Evolutionary conservation across 2,888 invertebrate species (phyloP), one percentile per base, ranked within the genome.

Genomic region (Arctia plantaginis): DNA sequence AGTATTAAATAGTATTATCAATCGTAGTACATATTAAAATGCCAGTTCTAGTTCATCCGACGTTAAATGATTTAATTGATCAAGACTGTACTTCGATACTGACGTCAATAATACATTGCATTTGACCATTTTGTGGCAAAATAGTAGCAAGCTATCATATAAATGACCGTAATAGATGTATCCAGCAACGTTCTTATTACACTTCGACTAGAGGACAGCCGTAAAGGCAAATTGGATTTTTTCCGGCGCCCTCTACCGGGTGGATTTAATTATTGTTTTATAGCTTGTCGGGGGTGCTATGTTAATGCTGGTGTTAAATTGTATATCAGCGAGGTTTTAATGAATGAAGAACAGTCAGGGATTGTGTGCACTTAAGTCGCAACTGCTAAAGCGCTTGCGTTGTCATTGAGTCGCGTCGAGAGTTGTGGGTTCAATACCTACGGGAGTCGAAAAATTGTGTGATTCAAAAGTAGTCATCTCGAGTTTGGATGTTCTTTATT

Each of bases 211-310:
- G 86, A 84, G 88, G 86, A 85, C 85, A 86, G 90, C 87, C 90
- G 92, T 95, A 93, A 94, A 92, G 89, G 90, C 83, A 92, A 94
- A 95, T 94, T 94, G 94, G 93, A 94, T 94, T 94, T 93, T 93
- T 93, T 91, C 89, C 85, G 80, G 77, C 82, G 86, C 89, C 88
- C 89, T 83, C 85, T 82, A 80, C 69, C 78, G 87, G 90, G 87
- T 80, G 90, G 90, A 88, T 93, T 93, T 94, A 94, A 94, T 94
- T 94, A 93, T 92, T 92, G 90, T 93, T 93, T 93, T 93, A 94
- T 93, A 91, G 88, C 91, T 88, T 90, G 91, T 91, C 82, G 84
- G 84, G 81, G 83, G 86, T 77, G 77, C 79, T 87, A 87, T 88
- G 88, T 84, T 90, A 90, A 91, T 89, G 87, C 77, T 84, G 86